Base-by-base conservation (phyloP, 2,797 vertebrate species). In the Anisognathus igniventris region DNA sequence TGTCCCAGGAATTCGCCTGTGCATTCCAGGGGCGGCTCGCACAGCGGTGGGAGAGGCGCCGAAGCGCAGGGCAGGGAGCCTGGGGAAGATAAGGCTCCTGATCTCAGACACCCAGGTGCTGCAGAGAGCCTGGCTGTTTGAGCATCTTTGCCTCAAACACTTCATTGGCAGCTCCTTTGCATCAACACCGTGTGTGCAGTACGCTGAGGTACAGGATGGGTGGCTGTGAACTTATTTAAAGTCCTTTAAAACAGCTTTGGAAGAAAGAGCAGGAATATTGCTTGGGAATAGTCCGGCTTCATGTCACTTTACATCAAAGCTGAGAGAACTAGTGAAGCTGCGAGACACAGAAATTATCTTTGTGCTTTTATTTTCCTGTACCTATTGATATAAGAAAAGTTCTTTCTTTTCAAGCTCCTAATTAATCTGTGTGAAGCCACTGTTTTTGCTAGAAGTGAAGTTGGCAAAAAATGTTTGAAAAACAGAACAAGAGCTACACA, bases 141-240 rank as follows among this genome's bases (percentile, higher is more conserved):
- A 56, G 48, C 60, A 76, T 66, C 82, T 64, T 56, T 73, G 31
- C 60, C 75, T 90, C 56, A 42, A 80, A 35, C 4, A 1, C 33
- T 85, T 23, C 0, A 0, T 60, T 61, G 64, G 35, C 73, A 65
- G 18, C 39, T 28, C 17, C 70, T 86, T 23, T 5, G 6, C 56
- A 72, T 8, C 37, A 39, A 22, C 30, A 19, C 17, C 13, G 0
- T 0, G 0, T 24, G 23, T 1, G 1, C 33, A 44, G 31, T 27
- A 21, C 0, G 1, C 39, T 57, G 73, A 1, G 1, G 28, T 22
- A 22, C 25, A 17, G 40, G 10, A 20, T 8, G 19, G 39, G 20
- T 19, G 28, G 12, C 3, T 45, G 53, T 23, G 25, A 68, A 72
- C 28, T 71, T 37, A 6, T 57, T 68, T 74, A 10, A 90, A 77